Base-by-base conservation (phyloP, 2,113 vertebrate genomes). In the Carassius gibelio region DNA sequence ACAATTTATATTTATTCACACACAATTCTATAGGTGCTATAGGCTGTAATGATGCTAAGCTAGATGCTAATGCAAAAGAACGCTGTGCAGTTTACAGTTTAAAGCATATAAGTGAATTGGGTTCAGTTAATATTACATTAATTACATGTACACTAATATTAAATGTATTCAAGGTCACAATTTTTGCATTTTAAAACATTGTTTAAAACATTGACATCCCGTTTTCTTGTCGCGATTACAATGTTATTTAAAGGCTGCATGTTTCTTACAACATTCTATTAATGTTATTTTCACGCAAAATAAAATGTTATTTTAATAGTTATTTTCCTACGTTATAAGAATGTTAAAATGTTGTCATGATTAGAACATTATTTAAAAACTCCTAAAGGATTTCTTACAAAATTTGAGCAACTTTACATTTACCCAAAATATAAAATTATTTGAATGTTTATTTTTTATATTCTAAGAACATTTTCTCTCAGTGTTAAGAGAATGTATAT, bases 1-100 rank as follows among this genome's bases (percentile, higher is more conserved):
- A 77, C 13, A 45, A 64, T 80, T 42, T 30, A 75, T 75, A 26
- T 75, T 74, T 75, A 23, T 75, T 75, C 71, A 45, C 36, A 10
- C 36, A n/a, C 19, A 36, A 15, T 36, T 8, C 62, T 64, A 26
- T 64, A 30, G 62, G 62, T 64, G 61, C 61, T 26, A 23, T 26
- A 62, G 23, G 23, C 11, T 64, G n/a, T 64, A 64, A 64, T 26
- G 61, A 64, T 5, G 61, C 11, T 64, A 26, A 26, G 11, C 61
- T 64, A 11, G 61, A 64, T 64, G 61, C 21, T 26, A 64, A 64
- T 26, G 61, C n/a, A 64, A 64, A 64, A 26, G 4, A 11, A 64
- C 26, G 61, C 23, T 61, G n/a, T 61, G 57, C 7, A 9, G 57
- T 62, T 23, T 21, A 62, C 8, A 10, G 59, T 62, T 26, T 64